Conservation (phyloP, 1,140 invertebrate genomes). For the Sitophilus oryzae region DNA sequence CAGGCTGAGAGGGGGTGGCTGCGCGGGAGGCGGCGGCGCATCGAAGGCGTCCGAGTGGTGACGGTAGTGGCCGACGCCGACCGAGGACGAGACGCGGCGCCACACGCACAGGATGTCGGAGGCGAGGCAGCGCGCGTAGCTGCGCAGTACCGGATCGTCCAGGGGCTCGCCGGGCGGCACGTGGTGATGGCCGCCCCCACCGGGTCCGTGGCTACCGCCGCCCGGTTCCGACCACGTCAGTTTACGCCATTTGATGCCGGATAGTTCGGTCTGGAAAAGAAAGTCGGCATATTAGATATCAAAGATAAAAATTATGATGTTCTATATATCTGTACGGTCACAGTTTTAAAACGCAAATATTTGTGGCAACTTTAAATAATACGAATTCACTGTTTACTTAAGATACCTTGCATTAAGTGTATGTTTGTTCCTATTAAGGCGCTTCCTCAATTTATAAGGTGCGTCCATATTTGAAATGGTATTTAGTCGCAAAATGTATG, state of each 20-base stretch:
- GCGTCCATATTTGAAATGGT: no score
- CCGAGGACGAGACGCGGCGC: constrained; percentile 63
- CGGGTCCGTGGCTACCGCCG: constrained; percentile 44
- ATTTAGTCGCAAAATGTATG: no score
- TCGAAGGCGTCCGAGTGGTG: constrained; percentile 57
- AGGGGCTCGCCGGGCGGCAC: constrained; percentile 61
- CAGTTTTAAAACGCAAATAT: no score
- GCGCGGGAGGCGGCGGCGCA: constrained; percentile 49
- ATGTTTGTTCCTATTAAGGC: no score
- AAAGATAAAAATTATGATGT: no score
- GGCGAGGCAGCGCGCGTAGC: constrained; percentile 88
- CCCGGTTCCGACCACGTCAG: constrained; percentile 73
- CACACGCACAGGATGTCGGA: constrained; percentile 94
- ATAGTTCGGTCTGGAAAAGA: constrained; percentile 84
- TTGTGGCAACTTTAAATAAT: no score
- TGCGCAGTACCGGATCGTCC: constrained; percentile 88
- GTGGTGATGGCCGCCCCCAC: constrained; percentile 29
- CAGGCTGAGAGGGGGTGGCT: constrained; percentile 63
- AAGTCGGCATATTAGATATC: no score
- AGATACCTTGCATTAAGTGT: no score
- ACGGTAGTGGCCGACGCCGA: constrained; percentile 42
- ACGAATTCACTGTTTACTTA: no score
- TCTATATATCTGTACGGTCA: no score
- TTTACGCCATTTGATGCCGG: constrained; percentile 98
- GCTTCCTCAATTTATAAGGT: no score